Percentiles rank a stretch among this genome's conserved stretches.
These are phyloP conservation scores for Paraescarpia echinospica DNA, from an alignment of 1,140 invertebrate genomes.

Conservation along the genomic window DNA sequence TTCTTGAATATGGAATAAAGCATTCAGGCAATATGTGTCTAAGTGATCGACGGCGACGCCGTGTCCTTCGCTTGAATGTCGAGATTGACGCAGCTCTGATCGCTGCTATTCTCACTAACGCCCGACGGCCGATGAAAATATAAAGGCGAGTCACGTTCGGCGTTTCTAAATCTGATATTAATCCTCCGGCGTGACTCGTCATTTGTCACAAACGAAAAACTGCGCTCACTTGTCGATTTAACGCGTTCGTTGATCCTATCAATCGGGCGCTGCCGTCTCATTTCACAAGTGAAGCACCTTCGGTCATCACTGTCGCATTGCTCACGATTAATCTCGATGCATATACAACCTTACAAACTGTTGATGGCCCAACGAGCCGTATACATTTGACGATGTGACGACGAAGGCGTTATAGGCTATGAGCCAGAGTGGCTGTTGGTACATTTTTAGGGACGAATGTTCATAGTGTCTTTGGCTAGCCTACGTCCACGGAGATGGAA, in stretches of 20 bases:
- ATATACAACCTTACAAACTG: not conserved
- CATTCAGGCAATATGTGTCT: conserved; percentile 5
- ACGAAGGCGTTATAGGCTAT: not conserved
- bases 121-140: not conserved
- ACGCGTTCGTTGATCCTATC: not conserved
- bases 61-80: not conserved
- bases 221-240: not conserved
- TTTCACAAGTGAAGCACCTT: not conserved
- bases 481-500: no score
- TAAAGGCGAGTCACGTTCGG: not conserved
- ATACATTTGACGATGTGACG: not conserved
- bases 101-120: not conserved
- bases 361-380: not conserved
- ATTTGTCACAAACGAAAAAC: not conserved
- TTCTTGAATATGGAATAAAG: conserved; percentile 1
- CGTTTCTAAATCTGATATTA: not conserved
- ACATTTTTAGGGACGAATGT: no score
- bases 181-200: not conserved
- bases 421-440: no score
- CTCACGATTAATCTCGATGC: not conserved
- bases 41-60: not conserved
- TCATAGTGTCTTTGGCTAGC: no score
- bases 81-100: not conserved
- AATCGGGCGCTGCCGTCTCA: not conserved
- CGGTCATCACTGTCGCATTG: not conserved